Evolutionary conservation across 2,797 vertebrate species (phyloP), one percentile per base, ranked within the genome.

Genomic region (Heterohyrax brucei): DNA sequence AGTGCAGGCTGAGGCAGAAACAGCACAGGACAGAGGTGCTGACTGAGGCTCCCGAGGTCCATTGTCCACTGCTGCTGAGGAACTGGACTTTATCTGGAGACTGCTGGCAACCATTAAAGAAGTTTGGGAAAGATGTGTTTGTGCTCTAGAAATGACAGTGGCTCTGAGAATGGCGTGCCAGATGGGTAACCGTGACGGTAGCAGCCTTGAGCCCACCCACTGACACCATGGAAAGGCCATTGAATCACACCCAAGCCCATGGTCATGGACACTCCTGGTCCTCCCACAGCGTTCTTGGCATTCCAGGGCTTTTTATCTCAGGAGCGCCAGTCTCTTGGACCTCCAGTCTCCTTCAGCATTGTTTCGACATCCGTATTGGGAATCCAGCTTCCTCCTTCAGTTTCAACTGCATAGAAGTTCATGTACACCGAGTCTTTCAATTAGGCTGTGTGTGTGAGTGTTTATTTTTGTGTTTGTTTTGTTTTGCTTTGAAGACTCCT

Each of bases 1-100:
- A 39, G 50, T 75, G 26, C 19, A 19, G 73, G 10, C 0, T 13
- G 13, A 18, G 21, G n/a, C 46, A 46, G 53, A 80, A 83, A 81
- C 24, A 26, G 50, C 12, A 77, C 30, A 48, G 50, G 59, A 72
- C 7, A 2, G 44, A 21, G 13, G 9, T 44, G 0, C 6, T 10
- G 10, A 21, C 3, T 68, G 13, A 64, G 1, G 7, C 4, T 21
- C 3, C 12, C 7, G 5, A 75, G 1, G 6, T 3, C 13, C 2
- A 13, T 10, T 68, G 53, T 77, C 66, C 86, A 39, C 2, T 59
- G 53, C 2, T 59, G 53, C 39, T 46, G 48, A 93, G 26, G 78
- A 91, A 79, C 68, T 66, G 30, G 77, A 44, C 72, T 80, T 59
- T 28, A 66, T 33, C 39, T 7, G 0, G 33, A 76, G 83, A 16